A percentile compares a stretch with the other conserved stretches of the same genome.
Evolutionary conservation across 2,888 invertebrate species (phyloP).

Genomic region (Drosophila fulvimacula): DNA sequence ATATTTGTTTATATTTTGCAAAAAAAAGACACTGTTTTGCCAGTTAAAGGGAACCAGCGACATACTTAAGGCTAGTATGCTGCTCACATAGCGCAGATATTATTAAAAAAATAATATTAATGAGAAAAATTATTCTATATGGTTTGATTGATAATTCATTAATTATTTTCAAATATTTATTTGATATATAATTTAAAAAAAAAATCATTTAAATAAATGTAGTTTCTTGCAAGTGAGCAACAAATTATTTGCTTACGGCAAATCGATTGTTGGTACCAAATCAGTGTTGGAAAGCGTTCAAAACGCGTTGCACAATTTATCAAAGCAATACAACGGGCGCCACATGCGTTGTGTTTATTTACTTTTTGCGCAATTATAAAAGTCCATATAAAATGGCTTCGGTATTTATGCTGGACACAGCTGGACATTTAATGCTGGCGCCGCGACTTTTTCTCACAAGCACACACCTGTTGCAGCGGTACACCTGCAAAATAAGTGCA

Average conservation of each 20-base stretch:
- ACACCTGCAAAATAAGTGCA: conserved; percentile 81
- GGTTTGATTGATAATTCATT: too few relatives aligned
- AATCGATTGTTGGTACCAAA: background rate
- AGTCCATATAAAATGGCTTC: conserved; percentile 29
- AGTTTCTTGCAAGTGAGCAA: too few relatives aligned
- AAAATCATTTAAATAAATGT: background rate
- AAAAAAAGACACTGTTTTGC: background rate
- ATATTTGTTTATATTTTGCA: conserved; percentile 35
- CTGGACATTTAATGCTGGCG: conserved; percentile 20
- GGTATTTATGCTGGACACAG: conserved; percentile 27
- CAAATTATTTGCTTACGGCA: background rate
- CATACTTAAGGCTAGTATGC: conserved; percentile 11
- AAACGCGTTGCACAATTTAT: conserved; percentile 21
- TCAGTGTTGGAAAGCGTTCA: conserved; percentile 25
- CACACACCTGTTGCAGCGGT: conserved; percentile 50
- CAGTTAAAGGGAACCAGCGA: conserved; percentile 14
- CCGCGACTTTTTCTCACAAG: conserved; percentile 35
- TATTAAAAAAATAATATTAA: too few relatives aligned
- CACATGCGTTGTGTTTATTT: conserved; percentile 48
- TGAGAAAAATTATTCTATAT: too few relatives aligned
- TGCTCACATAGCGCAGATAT: conserved; percentile 1
- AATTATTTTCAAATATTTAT: too few relatives aligned
- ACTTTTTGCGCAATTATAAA: conserved; percentile 11
- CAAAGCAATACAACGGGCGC: conserved; percentile 22
- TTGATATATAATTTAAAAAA: background rate